phyloP scores from a whole-genome alignment of 2,113 vertebrate genomes.

The Tiliqua scincoides region DNA sequence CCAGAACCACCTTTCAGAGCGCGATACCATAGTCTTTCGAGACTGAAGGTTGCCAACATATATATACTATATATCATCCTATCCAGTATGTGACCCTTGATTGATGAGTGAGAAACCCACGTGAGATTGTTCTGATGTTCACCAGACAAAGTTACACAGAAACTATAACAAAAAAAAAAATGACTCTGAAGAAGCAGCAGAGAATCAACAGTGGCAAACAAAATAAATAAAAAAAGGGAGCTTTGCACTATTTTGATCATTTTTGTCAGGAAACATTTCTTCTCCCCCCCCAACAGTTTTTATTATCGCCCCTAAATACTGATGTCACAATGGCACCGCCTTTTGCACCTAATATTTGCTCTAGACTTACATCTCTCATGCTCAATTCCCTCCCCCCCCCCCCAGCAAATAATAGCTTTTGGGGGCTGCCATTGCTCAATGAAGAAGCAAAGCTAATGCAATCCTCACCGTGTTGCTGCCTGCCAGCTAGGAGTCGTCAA shows the following conservation, averaged over 20 bases:
- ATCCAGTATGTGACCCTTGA: neutral
- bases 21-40: too few species aligned
- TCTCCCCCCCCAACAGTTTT: too few species aligned
- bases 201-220: neutral
- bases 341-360: neutral
- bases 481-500: constrained; percentile 71
- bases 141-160: too few species aligned
- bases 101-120: too few species aligned
- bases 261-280: neutral
- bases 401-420: constrained; percentile 27
- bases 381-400: neutral
- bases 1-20: too few species aligned
- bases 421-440: neutral
- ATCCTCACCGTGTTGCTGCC: constrained; percentile 63
- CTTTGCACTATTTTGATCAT: neutral
- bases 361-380: neutral
- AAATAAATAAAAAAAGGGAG: neutral
- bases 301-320: neutral
- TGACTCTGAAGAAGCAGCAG: neutral
- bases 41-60: too few species aligned
- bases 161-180: neutral
- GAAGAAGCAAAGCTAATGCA: constrained; percentile 7
- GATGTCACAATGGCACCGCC: neutral
- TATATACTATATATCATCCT: too few species aligned
- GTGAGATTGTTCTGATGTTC: neutral